These are phyloP conservation scores for Gastracanthus pulcherrimus DNA, from an alignment of 2,888 invertebrate genomes.

Conservation along the genomic window DNA sequence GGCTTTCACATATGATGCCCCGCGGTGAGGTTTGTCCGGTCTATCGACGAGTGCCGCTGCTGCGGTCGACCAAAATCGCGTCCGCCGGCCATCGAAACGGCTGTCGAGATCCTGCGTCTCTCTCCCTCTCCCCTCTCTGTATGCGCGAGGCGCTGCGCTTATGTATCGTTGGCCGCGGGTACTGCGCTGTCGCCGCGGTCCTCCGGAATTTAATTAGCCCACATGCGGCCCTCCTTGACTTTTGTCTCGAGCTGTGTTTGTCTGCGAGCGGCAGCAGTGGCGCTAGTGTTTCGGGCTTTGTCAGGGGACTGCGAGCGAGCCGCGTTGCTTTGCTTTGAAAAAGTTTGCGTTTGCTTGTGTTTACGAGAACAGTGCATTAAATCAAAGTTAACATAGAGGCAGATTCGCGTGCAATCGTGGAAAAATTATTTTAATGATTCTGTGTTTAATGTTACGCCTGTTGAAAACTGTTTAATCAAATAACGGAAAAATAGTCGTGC, in stretches of 20 bases:
- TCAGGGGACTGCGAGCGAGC: not conserved
- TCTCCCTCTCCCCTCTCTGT: too few relatives aligned
- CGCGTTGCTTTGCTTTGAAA: not conserved
- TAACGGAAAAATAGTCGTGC: not conserved
- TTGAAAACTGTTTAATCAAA: not conserved
- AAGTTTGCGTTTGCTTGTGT: not conserved
- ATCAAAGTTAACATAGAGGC: too few relatives aligned
- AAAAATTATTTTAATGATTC: not conserved
- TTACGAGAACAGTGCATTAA: not conserved
- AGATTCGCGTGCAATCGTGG: too few relatives aligned
- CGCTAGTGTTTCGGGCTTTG: not conserved
- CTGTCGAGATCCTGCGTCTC: not conserved
- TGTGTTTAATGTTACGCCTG: not conserved
- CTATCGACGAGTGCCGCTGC: not conserved
- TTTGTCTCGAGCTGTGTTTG: not conserved
- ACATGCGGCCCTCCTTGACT: constrained; percentile 2
- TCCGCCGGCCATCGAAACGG: not conserved
- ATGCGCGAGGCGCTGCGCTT: too few relatives aligned
- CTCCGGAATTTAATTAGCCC: constrained; percentile 32
- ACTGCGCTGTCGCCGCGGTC: not conserved
- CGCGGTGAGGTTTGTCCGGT: constrained; percentile 8
- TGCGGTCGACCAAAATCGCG: constrained; percentile 39
- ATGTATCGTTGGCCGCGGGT: not conserved
- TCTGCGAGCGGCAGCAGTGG: too few relatives aligned
- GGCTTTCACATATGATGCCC: constrained; percentile 19